Evolutionary conservation across 2,888 invertebrate genomes (phyloP), one percentile per base, ranked within the genome.

Genomic region (Nemapogon koenigi): DNA sequence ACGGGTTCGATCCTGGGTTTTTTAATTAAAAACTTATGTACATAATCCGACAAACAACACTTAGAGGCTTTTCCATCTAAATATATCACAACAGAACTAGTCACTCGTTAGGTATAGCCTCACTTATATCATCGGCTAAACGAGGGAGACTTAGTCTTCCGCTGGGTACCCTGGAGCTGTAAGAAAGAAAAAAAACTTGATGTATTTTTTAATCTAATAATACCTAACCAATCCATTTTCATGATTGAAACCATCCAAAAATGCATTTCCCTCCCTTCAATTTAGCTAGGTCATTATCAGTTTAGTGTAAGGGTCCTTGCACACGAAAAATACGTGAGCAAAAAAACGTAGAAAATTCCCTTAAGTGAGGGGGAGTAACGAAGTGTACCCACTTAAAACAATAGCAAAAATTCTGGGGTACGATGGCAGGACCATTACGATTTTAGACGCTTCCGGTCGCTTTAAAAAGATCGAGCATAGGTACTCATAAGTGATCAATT

Each of bases 321-420:
- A 43, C 49, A 52, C 59, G 35, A 63, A 73, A 68, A 73, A 66
- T 62, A 35, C 13, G 27, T 6, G 35, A 57, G 59, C 57, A 63
- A 68, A 71, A 68, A 67, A 62, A 49, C 49, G 59, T 62, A 61
- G 55, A 63, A 68, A 67, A 67, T 62, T 60, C 59, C 55, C 55
- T 54, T 57, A 62, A 76, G 65, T 54, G 59, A 55, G 50, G 66
- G 71, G 71, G 73, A 59, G 75, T 73, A 73, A 76, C 73, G 67
- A 76, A 78, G 73, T 67, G 70, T 62, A 60, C 58, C 58, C 68
- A 72, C 73, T 76, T 78, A 73, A 78, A 78, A 78, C 78, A 76
- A 78, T 76, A 73, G 75, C 75, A 57, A 65, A 22, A 75, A 73
- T 65, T 63, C 64, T 32, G 18, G 72, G 71, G 72, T 62, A 57